Conservation (phyloP, 2,797 vertebrate genomes). For the Pipistrellus nathusii region DNA sequence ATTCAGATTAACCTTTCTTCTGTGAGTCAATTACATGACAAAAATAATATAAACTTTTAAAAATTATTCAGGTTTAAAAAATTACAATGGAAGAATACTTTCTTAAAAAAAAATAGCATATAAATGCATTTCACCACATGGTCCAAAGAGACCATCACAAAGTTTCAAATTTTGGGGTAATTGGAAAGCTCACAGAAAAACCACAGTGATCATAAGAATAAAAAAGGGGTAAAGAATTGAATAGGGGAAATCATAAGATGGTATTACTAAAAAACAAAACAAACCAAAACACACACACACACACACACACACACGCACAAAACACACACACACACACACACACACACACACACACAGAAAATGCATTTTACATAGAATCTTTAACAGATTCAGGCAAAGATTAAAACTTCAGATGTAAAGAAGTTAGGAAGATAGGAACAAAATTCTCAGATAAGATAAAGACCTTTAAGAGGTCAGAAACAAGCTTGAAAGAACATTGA, state of each 20-base stretch:
- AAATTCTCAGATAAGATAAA: constrained; percentile 31
- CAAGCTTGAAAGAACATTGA: background rate
- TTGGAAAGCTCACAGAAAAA: constrained; percentile 32
- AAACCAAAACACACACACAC: no score
- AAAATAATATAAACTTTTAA: constrained; percentile 71
- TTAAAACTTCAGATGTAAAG: constrained; percentile 11
- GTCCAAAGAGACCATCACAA: background rate
- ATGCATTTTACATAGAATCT: background rate
- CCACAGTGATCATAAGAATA: constrained; percentile 4
- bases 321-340: no score
- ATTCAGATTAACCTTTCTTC: constrained; percentile 84
- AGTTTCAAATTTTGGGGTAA: background rate
- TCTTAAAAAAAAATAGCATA: constrained; percentile 6
- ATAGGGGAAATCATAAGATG: background rate
- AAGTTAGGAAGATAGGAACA: constrained; percentile 31
- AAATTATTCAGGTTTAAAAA: constrained; percentile 56
- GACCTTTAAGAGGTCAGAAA: background rate
- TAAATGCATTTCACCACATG: background rate
- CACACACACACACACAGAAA: background rate
- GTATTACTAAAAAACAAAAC: background rate
- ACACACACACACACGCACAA: no score
- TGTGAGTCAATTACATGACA: constrained; percentile 82
- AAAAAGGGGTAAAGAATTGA: background rate
- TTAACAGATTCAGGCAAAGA: background rate
- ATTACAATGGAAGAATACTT: constrained; percentile 24